A percentile compares a stretch with the other conserved stretches of the same genome.
phyloP scores from a whole-genome alignment of 2,888 invertebrate genomes.

The Eumacrocentrus americanus region DNA sequence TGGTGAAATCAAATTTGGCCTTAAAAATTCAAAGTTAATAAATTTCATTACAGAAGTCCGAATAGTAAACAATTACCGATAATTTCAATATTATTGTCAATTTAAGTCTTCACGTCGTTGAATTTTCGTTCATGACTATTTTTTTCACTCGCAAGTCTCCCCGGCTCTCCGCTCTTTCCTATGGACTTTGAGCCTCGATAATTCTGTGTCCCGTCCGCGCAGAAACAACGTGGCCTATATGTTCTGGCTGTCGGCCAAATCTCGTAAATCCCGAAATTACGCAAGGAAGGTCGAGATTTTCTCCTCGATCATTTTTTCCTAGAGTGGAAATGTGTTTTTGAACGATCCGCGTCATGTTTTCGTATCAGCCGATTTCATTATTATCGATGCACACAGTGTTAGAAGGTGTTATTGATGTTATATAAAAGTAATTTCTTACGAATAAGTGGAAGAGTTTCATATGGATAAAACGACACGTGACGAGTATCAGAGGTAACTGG shows the following conservation, averaged over 20 bases:
- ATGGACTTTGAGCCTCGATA: slow-evolving; percentile 22
- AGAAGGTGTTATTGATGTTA: background rate
- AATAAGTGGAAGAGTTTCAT: background rate
- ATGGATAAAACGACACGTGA: too few species aligned
- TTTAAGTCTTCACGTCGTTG: slow-evolving; percentile 24
- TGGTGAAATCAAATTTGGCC: too few species aligned
- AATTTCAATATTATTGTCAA: background rate
- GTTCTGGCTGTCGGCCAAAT: slow-evolving; percentile 44
- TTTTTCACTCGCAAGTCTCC: slow-evolving; percentile 10
- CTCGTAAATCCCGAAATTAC: slow-evolving; percentile 52
- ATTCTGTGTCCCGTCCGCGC: slow-evolving; percentile 30
- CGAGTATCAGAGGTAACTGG: too few species aligned
- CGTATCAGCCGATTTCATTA: background rate
- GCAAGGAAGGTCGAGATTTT: slow-evolving; percentile 43
- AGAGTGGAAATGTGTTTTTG: background rate
- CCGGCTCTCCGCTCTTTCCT: slow-evolving; percentile 6
- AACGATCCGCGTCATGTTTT: background rate
- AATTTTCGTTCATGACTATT: background rate
- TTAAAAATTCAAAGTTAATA: too few species aligned
- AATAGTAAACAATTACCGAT: too few species aligned
- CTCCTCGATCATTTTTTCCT: slow-evolving; percentile 6
- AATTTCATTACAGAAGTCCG: too few species aligned
- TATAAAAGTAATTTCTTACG: background rate
- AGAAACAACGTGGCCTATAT: slow-evolving; percentile 40
- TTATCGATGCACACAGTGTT: background rate